phyloP scores from a whole-genome alignment of 1,140 invertebrate genomes.

The Drosophila punjabiensis region DNA sequence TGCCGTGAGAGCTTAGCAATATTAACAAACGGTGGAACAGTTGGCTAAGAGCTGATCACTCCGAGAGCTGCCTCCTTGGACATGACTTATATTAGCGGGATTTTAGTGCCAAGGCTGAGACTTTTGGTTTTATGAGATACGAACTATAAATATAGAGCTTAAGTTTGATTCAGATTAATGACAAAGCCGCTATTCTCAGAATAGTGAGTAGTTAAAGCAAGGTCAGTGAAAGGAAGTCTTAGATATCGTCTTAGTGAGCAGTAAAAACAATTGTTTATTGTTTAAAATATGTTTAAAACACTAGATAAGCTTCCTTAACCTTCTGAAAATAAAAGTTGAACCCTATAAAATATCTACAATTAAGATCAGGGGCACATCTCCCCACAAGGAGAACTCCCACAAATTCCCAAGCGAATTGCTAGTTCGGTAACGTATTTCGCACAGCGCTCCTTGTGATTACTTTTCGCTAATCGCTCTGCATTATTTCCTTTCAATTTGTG shows the following conservation, averaged over 20 bases:
- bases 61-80: neutral
- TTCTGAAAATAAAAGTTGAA: neutral
- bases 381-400: neutral
- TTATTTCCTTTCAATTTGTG: constrained; percentile 83
- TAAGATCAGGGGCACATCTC: neutral
- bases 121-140: constrained; percentile 45
- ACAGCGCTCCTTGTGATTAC: constrained; percentile 75
- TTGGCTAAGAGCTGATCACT: constrained; percentile 12
- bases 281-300: neutral
- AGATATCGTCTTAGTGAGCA: neutral
- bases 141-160: constrained; percentile 46
- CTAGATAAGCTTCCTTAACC: neutral
- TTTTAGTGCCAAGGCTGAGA: constrained; percentile 58
- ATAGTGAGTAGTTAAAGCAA: neutral
- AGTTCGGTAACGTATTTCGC: constrained; percentile 61
- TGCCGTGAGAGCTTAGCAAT: constrained; percentile 80
- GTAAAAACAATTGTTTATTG: neutral
- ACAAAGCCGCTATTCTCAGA: neutral
- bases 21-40: constrained; percentile 59
- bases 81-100: constrained; percentile 58
- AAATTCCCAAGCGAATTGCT: constrained; percentile 37
- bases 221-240: neutral
- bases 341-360: constrained; percentile 16
- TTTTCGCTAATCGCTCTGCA: constrained; percentile 80
- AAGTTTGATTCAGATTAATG: constrained; percentile 55